Base-by-base conservation (phyloP, 2,888 invertebrate species). In the Cantharis rufa region DNA sequence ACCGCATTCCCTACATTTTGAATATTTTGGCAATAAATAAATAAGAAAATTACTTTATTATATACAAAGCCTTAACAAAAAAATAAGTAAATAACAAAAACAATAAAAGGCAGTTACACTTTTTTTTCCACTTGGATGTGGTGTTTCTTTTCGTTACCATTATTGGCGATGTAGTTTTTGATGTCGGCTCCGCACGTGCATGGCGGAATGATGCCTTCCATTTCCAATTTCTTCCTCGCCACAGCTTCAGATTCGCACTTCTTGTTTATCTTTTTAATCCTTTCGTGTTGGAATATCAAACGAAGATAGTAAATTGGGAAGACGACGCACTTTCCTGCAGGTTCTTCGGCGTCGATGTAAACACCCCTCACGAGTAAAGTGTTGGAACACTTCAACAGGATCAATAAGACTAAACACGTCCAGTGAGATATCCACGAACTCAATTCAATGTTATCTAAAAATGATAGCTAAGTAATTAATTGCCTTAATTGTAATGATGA, bases 331-430 rank as follows among this genome's bases (percentile, higher is more conserved):
- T 95, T 93, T 15, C 95, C 95, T 0, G 93, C 94, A 0, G 93
- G 92, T 82, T 95, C 95, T 83, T 96, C 95, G 0, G 94, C 96
- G 87, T 96, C 96, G 72, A 96, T 95, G 87, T 94, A 95, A 1
- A 96, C 95, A 0, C 96, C 97, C 66, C 96, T 91, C 3, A 96
- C 96, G 79, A 96, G 90, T 72, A 96, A 91, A 0, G 96, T 95
- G 88, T 97, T 96, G 82, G 96, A 94, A 85, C 96, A 96, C 86
- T 96, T 95, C 72, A 96, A 90, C 10, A 96, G 91, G 71, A 95
- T 92, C 71, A 96, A 91, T 62, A 95, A 89, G 0, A 93, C 85
- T 79, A 96, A 91, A 80, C 95, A 94, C 77, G 93, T 90, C 82
- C 93, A 89, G 87, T 95, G 94, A 0, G 95, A 94, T 79, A 95